Evolutionary conservation across 1,140 invertebrate genomes (phyloP), one percentile per base, ranked within the genome.

Genomic region (Chironomus tepperi): DNA sequence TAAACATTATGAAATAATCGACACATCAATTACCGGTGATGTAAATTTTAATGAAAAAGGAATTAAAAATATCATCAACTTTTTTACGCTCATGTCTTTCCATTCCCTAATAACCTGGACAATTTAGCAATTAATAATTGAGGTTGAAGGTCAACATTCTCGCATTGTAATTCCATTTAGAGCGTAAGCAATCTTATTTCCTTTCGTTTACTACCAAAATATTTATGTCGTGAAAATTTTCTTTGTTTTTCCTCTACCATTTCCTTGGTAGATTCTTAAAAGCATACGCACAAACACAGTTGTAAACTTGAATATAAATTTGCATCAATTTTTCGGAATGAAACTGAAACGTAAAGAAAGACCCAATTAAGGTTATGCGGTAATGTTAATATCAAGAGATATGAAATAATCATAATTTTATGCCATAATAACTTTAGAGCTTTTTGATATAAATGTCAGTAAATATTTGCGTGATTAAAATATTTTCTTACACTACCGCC

Each of bases 401-500:
- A 57, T 57, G 19, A 70, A 19, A 16, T 70, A 70, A 70, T 70
- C 65, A 70, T 70, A 70, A 70, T 70, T 70, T 70, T 70, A 70
- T 70, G 65, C 16, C 65, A 70, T 18, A 70, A 70, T 70, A 57
- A 70, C 19, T 70, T 19, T 57, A n/a, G 10, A 57, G 65, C 65
- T 70, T 57, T 34, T 70, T 70, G 65, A 70, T 70, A 70, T 70
- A 70, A 70, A 70, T 70, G 65, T 70, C 65, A 70, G 18, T 19
- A 15, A 18, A 18, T 19, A 67, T 70, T 70, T 70, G 65, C 65
- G 65, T 70, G 65, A 70, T 70, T 70, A 21, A 70, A 70, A 70
- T 19, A 18, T 16, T 70, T 70, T 19, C 19, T 5, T 18, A 18
- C 18, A 18, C 65, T 18, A 19, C 8, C 65, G 18, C 12, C n/a